phyloP scores from a whole-genome alignment of 2,113 vertebrate genomes.

The Antidorcas marsupialis region DNA sequence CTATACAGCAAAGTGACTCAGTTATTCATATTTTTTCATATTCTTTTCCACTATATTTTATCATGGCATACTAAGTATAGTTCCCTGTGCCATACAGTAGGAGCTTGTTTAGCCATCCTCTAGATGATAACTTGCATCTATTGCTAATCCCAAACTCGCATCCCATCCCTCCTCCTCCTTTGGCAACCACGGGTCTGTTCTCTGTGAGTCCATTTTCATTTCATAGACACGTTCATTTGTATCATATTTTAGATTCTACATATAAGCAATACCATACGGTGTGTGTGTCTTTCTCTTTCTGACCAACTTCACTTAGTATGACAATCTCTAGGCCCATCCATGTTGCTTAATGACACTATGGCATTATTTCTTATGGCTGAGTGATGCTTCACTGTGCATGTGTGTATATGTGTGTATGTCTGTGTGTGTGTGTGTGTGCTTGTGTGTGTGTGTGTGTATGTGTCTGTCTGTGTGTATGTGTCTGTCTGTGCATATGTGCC shows the following conservation, averaged over 20 bases:
- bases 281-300: background rate
- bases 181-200: background rate
- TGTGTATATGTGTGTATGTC: fast-evolving
- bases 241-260: background rate
- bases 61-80: background rate
- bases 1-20: background rate
- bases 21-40: background rate
- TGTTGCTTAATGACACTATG: background rate
- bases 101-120: background rate
- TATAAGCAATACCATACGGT: fast-evolving
- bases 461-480: fast-evolving
- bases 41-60: background rate
- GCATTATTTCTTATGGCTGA: background rate
- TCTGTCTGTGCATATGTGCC: fast-evolving
- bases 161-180: background rate
- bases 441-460: fast-evolving
- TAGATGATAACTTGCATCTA: too few species aligned
- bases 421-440: too few species aligned
- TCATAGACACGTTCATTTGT: background rate
- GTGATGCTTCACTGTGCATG: background rate
- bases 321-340: background rate
- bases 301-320: background rate
- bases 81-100: background rate
- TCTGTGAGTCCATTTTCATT: background rate
- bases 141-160: background rate